These are phyloP conservation scores for Apodemus sylvaticus DNA, from an alignment of 2,113 vertebrate species.

Conservation along the genomic window DNA sequence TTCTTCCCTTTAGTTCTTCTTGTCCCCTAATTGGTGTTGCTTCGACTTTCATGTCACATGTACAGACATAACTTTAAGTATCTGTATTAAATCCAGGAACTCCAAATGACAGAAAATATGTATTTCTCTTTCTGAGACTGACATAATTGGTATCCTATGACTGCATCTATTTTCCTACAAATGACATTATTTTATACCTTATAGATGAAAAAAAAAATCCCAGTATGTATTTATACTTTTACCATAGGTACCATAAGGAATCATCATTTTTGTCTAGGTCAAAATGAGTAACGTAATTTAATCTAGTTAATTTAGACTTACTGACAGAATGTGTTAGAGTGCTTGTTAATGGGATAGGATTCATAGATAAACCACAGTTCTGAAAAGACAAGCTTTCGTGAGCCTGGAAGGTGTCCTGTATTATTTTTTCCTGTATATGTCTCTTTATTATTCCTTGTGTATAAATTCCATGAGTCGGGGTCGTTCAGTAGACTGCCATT, in stretches of 20 bases:
- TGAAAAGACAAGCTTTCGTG: neutral
- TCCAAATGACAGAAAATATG: neutral
- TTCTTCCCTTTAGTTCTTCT: neutral
- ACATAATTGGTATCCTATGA: neutral
- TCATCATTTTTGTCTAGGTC: slow-evolving; percentile 7
- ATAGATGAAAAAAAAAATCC: neutral
- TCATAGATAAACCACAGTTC: neutral
- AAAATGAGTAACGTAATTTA: slow-evolving; percentile 17
- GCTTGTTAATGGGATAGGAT: neutral
- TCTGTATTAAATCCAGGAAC: neutral
- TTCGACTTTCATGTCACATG: neutral
- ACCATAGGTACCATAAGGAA: neutral
- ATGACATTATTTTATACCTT: neutral
- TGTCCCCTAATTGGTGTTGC: neutral
- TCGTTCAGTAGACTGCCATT: neutral
- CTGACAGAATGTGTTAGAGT: neutral
- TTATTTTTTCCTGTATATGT: neutral
- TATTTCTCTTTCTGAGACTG: neutral
- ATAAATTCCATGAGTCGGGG: neutral
- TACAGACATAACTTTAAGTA: neutral
- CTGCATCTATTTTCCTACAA: neutral
- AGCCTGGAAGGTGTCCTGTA: neutral
- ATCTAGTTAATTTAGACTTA: neutral
- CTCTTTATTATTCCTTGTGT: neutral
- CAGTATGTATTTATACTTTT: neutral